Percentiles rank a stretch among this genome's conserved stretches.
Evolutionary conservation across 2,113 vertebrate genomes (phyloP).

Genomic region (Rostratula benghalensis): DNA sequence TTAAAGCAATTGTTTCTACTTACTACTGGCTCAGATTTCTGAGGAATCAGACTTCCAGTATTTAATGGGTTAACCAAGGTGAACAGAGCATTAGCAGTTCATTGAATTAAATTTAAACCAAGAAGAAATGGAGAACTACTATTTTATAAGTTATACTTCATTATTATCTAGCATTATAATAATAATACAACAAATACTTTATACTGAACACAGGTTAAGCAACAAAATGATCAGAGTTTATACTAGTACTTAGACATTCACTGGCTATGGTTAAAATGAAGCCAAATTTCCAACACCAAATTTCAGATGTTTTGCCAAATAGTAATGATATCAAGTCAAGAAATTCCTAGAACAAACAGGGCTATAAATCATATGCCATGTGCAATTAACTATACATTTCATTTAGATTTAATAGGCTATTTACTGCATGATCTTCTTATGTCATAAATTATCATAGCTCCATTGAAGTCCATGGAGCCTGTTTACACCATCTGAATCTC

Average conservation of each 20-base stretch:
- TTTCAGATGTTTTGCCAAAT: slow-evolving; percentile 1
- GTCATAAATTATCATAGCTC: slow-evolving; percentile 5
- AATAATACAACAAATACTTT: background rate
- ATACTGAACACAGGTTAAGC: background rate
- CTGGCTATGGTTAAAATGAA: background rate
- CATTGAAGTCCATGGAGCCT: background rate
- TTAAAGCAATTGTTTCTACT: background rate
- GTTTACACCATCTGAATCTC: background rate
- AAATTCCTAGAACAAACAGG: background rate
- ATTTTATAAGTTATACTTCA: background rate
- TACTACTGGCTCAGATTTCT: background rate
- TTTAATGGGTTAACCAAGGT: background rate
- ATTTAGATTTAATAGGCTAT: slow-evolving; percentile 44
- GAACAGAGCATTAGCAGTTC: background rate
- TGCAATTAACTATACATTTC: slow-evolving; percentile 10
- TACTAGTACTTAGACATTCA: background rate
- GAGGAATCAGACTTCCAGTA: background rate
- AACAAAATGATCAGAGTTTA: background rate
- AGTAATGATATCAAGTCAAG: background rate
- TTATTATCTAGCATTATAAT: background rate
- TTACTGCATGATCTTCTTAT: slow-evolving; percentile 19
- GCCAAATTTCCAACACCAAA: background rate
- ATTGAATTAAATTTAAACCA: background rate
- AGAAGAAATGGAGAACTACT: background rate
- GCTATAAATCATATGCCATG: background rate